These are phyloP conservation scores for Rallus limicola DNA, from an alignment of 2,113 vertebrate genomes.

Conservation along the genomic window DNA sequence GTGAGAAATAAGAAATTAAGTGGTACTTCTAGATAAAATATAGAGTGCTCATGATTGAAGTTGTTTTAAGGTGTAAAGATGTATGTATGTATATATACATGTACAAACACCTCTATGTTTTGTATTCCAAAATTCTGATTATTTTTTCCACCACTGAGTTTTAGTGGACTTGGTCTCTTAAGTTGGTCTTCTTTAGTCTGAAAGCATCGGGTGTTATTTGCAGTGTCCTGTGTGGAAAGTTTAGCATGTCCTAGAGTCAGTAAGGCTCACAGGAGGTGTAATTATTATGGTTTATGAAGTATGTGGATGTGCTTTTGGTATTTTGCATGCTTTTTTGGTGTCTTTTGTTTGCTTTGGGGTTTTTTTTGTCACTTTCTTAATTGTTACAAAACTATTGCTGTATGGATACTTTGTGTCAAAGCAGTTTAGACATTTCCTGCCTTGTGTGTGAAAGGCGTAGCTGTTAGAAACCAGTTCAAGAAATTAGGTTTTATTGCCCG, in stretches of 20 bases:
- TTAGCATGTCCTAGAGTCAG: neutral
- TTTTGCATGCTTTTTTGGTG: neutral
- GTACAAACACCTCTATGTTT: neutral
- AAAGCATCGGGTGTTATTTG: neutral
- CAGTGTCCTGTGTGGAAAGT: neutral
- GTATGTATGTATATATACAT: rapidly evolving
- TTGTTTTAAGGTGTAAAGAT: neutral
- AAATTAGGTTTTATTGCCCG: neutral
- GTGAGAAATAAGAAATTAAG: neutral
- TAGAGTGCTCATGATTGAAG: neutral
- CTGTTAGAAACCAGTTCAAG: neutral
- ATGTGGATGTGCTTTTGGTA: neutral
- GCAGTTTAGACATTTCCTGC: neutral
- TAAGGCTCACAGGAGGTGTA: neutral
- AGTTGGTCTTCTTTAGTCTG: neutral
- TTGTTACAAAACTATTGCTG: neutral
- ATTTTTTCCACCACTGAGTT: neutral
- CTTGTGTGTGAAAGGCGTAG: neutral
- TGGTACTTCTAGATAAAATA: neutral
- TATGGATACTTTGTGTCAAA: neutral
- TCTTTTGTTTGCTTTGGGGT: neutral
- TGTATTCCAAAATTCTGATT: neutral
- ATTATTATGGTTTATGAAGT: neutral
- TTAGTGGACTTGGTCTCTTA: neutral
- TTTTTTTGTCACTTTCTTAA: neutral